Percentiles rank a stretch among this genome's conserved stretches.
Evolutionary conservation across 2,797 vertebrate genomes (phyloP).

Genomic region (Spea hammondii): DNA sequence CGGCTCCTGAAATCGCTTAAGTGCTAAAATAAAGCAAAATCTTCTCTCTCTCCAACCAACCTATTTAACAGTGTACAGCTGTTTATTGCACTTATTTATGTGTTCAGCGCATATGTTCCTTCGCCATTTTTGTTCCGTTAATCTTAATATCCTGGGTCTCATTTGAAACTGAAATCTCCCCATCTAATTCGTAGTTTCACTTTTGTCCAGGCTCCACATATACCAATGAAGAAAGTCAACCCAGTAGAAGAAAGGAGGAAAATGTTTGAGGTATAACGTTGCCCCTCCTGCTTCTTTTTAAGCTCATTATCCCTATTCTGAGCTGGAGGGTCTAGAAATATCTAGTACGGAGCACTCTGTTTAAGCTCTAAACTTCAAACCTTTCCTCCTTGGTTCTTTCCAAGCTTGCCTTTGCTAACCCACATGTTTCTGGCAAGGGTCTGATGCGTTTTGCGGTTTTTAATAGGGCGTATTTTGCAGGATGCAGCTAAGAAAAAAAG

Average conservation of each 20-base stretch:
- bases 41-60: background rate
- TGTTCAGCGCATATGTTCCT: no score
- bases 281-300: slow-evolving; percentile 60
- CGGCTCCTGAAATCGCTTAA: no score
- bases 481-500: slow-evolving; percentile 80
- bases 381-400: slow-evolving; percentile 64
- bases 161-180: background rate
- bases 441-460: slow-evolving; percentile 42
- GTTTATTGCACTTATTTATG: no score
- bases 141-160: background rate
- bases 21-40: background rate
- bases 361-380: slow-evolving; percentile 56
- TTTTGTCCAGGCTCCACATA: slow-evolving; percentile 81
- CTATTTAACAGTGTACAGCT: no score
- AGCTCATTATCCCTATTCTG: slow-evolving; percentile 48
- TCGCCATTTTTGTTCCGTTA: no score
- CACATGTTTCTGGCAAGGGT: slow-evolving; percentile 35
- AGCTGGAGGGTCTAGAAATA: slow-evolving; percentile 21
- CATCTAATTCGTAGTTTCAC: slow-evolving; percentile 79
- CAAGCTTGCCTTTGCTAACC: slow-evolving; percentile 47
- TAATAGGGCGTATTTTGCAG: slow-evolving; percentile 68
- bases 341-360: background rate
- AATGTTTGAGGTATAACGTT: slow-evolving; percentile 82
- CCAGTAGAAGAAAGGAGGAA: slow-evolving; percentile 85
- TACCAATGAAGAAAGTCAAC: slow-evolving; percentile 79